A percentile compares a stretch with the other conserved stretches of the same genome.
These are phyloP conservation scores for Ostrea edulis DNA, from an alignment of 1,140 invertebrate species.

Conservation along the genomic window DNA sequence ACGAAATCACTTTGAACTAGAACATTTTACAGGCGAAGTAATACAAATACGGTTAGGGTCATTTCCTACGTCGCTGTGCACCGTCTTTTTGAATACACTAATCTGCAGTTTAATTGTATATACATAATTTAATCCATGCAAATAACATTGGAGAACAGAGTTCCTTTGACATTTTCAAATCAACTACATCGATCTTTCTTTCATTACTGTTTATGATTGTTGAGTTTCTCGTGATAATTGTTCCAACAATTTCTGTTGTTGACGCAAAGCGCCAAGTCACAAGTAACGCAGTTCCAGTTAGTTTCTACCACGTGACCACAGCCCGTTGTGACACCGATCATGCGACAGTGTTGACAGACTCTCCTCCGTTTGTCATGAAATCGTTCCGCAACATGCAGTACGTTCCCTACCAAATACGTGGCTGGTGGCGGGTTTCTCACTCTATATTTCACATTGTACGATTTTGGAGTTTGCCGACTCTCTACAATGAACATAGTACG, in stretches of 20 bases:
- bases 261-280: constrained; percentile 48
- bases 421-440: constrained; percentile 8
- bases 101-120: too few relatives aligned
- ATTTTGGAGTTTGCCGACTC: background rate
- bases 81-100: too few relatives aligned
- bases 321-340: constrained; percentile 39
- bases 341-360: constrained; percentile 43
- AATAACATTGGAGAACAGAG: too few relatives aligned
- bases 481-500: background rate
- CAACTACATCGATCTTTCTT: background rate
- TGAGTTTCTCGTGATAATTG: constrained; percentile 9
- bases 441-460: constrained; percentile 28
- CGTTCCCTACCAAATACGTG: background rate
- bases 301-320: constrained; percentile 46
- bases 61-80: too few relatives aligned
- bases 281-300: constrained; percentile 34
- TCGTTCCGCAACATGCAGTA: background rate
- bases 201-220: background rate
- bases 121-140: too few relatives aligned
- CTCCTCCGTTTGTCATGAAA: constrained; percentile 33
- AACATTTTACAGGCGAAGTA: too few relatives aligned
- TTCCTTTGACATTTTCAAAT: background rate
- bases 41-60: too few relatives aligned
- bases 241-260: constrained; percentile 46
- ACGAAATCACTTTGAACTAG: too few relatives aligned